Conservation (phyloP, 2,888 invertebrate genomes). For the Toxonevra muliebris region DNA sequence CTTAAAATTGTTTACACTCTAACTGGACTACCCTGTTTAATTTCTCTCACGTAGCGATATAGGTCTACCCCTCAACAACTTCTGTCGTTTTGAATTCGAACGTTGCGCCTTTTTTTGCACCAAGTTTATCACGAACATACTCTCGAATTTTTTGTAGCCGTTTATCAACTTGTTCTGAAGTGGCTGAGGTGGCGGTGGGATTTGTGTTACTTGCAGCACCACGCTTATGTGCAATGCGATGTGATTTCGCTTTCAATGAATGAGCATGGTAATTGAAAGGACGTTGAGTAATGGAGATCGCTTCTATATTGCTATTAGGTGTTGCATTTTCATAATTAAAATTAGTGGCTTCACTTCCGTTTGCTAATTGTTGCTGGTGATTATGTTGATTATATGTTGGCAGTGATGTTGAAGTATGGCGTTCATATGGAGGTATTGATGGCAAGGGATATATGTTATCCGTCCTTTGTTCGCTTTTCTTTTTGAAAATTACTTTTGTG, state of each 20-base stretch:
- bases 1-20: too few species aligned
- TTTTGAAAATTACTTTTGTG: conserved; percentile 61
- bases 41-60: too few species aligned
- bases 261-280: conserved; percentile 64
- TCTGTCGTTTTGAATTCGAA: conserved; percentile 55
- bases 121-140: conserved; percentile 55
- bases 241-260: conserved; percentile 40
- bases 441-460: conserved; percentile 52
- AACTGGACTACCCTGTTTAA: too few species aligned
- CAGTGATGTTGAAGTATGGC: conserved; percentile 43
- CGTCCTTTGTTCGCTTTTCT: conserved; percentile 38
- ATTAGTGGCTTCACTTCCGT: neutral
- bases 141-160: conserved; percentile 49
- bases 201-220: conserved; percentile 26
- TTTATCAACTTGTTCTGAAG: conserved; percentile 41
- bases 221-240: conserved; percentile 38
- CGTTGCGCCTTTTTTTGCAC: conserved; percentile 53
- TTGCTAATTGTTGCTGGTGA: conserved; percentile 38
- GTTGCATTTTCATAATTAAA: neutral
- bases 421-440: conserved; percentile 51
- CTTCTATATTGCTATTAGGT: neutral
- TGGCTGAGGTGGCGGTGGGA: conserved; percentile 13
- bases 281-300: conserved; percentile 49
- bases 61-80: conserved; percentile 48
- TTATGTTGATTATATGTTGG: conserved; percentile 44